A percentile compares a stretch with the other conserved stretches of the same genome.
phyloP scores from a whole-genome alignment of 2,113 vertebrate species.

The Psittacula cyanocephala region DNA sequence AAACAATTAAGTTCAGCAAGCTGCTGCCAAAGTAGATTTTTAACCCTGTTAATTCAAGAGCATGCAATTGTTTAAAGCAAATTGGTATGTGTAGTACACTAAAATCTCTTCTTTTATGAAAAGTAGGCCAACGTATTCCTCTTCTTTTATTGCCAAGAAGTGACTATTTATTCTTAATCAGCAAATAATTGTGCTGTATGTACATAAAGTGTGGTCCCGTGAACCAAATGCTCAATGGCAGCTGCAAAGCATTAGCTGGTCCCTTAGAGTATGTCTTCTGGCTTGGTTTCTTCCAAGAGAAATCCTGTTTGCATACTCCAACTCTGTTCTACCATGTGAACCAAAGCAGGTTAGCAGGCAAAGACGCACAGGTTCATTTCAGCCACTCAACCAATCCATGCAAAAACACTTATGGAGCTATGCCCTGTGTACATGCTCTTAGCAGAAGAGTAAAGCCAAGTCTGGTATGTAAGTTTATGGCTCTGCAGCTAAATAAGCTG shows the following conservation, averaged over 20 bases:
- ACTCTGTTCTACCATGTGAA: neutral
- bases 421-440: neutral
- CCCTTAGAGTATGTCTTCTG: neutral
- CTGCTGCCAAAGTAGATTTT: conserved; percentile 44
- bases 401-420: neutral
- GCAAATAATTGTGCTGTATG: conserved; percentile 7
- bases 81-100: neutral
- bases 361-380: neutral
- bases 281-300: neutral
- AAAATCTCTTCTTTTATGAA: conserved; percentile 24
- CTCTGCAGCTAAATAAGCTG: neutral
- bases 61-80: conserved; percentile 21
- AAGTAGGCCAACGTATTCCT: conserved; percentile 14
- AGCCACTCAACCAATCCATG: neutral
- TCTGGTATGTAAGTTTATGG: neutral
- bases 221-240: neutral
- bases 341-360: neutral
- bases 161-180: conserved; percentile 20
- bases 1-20: conserved; percentile 37
- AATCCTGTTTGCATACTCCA: neutral
- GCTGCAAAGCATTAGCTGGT: neutral
- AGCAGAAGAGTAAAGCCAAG: neutral
- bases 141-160: conserved; percentile 12
- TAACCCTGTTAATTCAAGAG: conserved; percentile 49
- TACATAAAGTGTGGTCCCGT: neutral